Conservation (phyloP, 2,113 vertebrate species). For the Acrocephalus arundinaceus region DNA sequence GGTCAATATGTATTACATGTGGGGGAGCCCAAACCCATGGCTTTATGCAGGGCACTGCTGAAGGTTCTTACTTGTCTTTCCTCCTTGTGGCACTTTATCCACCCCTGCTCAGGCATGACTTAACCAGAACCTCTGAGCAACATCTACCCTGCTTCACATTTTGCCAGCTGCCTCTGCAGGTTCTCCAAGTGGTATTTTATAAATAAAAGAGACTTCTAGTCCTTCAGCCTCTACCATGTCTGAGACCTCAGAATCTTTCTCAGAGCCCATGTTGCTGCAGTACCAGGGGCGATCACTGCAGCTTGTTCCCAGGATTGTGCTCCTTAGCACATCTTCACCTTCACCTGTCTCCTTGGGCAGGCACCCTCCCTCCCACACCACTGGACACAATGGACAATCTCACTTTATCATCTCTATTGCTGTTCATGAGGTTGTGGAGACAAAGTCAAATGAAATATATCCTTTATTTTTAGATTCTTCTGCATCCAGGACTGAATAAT, state of each 20-base stretch:
- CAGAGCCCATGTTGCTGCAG: accelerated
- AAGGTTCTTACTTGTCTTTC: background rate
- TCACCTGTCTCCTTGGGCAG: background rate
- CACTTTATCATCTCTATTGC: background rate
- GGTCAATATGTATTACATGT: background rate
- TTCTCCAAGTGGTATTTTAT: background rate
- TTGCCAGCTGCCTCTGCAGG: background rate
- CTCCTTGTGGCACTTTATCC: background rate
- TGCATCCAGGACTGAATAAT: background rate
- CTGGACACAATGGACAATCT: too few species aligned
- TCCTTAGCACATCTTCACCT: background rate
- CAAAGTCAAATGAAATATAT: background rate
- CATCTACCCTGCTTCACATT: background rate
- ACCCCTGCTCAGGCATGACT: background rate
- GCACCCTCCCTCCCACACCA: background rate
- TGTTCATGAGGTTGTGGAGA: background rate
- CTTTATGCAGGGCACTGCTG: background rate
- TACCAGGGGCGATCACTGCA: accelerated
- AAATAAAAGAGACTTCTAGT: background rate
- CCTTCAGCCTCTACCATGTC: background rate
- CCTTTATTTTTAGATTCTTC: background rate
- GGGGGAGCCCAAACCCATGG: background rate
- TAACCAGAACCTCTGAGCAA: background rate
- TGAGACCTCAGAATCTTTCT: background rate
- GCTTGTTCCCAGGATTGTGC: background rate